A percentile compares a stretch with the other conserved stretches of the same genome.
These are phyloP conservation scores for Ectobius pallidus DNA, from an alignment of 2,888 invertebrate genomes.

Conservation along the genomic window DNA sequence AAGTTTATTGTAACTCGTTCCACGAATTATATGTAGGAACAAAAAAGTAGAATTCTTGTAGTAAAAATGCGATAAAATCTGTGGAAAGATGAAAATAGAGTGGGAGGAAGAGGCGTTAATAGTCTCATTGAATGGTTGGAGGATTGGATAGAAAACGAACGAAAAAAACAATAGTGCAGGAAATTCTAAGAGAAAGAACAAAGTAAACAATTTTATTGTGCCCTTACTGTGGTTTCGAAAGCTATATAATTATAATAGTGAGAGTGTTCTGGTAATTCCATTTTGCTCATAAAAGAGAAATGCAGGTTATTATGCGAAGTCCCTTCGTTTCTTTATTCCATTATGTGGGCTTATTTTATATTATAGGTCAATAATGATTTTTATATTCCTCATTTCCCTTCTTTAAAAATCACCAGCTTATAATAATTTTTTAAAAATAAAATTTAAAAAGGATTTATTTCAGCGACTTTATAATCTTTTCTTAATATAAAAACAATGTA, in stretches of 20 bases:
- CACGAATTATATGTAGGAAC: conserved; percentile 1
- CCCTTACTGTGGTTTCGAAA: background rate
- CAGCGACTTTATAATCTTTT: too few species aligned
- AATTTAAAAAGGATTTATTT: too few species aligned
- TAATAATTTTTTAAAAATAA: too few species aligned
- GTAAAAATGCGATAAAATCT: conserved; percentile 5
- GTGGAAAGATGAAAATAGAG: background rate
- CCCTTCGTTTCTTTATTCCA: too few species aligned
- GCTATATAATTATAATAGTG: conserved; percentile 2
- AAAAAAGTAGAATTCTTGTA: too few species aligned
- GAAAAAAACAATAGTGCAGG: background rate
- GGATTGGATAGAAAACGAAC: too few species aligned
- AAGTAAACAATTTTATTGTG: conserved; percentile 5
- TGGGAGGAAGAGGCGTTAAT: background rate
- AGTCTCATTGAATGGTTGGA: conserved; percentile 7
- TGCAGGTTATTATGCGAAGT: background rate
- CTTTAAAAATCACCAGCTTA: too few species aligned
- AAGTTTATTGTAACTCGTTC: background rate
- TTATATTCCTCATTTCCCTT: too few species aligned
- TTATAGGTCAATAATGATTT: too few species aligned
- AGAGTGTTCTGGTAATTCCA: background rate
- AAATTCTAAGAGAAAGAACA: background rate
- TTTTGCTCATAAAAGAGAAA: background rate
- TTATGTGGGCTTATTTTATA: too few species aligned
- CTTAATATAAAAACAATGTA: too few species aligned